These are phyloP conservation scores for Amia ocellicauda DNA, from an alignment of 2,113 vertebrate genomes.

Conservation along the genomic window DNA sequence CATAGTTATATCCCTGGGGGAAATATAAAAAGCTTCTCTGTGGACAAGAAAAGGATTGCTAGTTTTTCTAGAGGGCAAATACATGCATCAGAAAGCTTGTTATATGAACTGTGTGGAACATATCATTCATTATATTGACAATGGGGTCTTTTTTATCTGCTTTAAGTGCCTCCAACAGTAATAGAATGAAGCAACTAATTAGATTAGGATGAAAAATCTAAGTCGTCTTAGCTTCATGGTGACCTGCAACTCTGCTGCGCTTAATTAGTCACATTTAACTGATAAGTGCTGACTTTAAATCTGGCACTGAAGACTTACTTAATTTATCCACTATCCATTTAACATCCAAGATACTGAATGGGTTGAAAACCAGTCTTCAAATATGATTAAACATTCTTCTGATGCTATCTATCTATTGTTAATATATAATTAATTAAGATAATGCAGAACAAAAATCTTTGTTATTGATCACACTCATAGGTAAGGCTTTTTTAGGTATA, in stretches of 20 bases:
- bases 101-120: neutral
- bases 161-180: neutral
- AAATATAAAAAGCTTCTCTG: too few relatives aligned
- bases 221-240: neutral
- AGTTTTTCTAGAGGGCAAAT: neutral
- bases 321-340: neutral
- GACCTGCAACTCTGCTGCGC: neutral
- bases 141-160: neutral
- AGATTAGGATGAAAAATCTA: neutral
- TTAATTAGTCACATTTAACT: constrained; percentile 7
- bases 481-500: too few relatives aligned
- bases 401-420: neutral
- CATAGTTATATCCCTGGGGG: too few relatives aligned
- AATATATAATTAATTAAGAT: too few relatives aligned
- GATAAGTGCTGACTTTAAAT: constrained; percentile 16
- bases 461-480: too few relatives aligned
- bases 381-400: constrained; percentile 10
- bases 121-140: neutral
- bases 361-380: constrained; percentile 3
- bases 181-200: neutral
- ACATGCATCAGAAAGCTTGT: neutral
- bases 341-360: neutral
- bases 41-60: too few relatives aligned
- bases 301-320: neutral
- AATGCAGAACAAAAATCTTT: too few relatives aligned